Evolutionary conservation across 2,797 vertebrate species (phyloP), one percentile per base, ranked within the genome.

Genomic region (Leptodactylus fallax): DNA sequence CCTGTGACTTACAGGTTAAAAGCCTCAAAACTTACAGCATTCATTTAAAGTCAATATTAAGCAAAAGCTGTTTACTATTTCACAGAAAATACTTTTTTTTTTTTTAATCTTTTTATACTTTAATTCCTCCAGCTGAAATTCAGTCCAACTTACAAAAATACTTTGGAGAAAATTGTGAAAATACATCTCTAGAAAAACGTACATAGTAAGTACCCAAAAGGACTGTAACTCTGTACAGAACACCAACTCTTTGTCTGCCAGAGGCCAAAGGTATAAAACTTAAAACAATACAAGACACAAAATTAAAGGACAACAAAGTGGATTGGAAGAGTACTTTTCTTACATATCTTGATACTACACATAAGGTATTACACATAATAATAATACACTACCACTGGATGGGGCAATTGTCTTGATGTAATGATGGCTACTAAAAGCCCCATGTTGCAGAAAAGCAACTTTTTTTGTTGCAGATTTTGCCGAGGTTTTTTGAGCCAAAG

Each of bases 51-150:
- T 7, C 9, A 49, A 14, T 21, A 85, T 67, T 51, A 69, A 56
- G 78, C 65, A 11, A 95, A 93, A 94, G 92, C 93, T 93, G 91
- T 92, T 91, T 93, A 94, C 91, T 92, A 91, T 93, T 93, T 93
- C 91, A 93, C 60, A 94, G 93, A 94, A 94, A 93, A 92, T 71
- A 71, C 6, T 2, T 12, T 21, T 49, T 49, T 71, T 47, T 21
- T 74, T 2, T 71, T 36, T 36, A 72, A 72, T 47, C 16, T 76
- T 76, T 58, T 77, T 53, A 84, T 11, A 79, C 36, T 19, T 6
- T 45, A 45, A 61, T 61, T 12, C 58, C 56, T 23, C 36, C 1
- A 13, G 10, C 0, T 19, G n/a, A 65, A 65, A 80, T 60, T 27
- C 23, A 67, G 16, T 17, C 9, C 45, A 23, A 53, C 25, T 85